Evolutionary conservation across 2,888 invertebrate species (phyloP).

Genomic region (Athalia circularis): DNA sequence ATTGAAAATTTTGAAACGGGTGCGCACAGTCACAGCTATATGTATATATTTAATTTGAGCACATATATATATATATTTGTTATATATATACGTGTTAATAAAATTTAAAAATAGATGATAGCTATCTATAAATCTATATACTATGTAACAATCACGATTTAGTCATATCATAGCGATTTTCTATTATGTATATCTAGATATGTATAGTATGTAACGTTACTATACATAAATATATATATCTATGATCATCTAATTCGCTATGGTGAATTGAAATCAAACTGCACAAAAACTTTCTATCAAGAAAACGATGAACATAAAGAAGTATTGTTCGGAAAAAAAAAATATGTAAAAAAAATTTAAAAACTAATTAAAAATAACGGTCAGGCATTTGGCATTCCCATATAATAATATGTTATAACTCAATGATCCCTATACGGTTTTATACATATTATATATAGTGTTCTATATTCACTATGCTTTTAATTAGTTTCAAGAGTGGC

Average conservation of each 20-base stretch:
- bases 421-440: slow-evolving; percentile 9
- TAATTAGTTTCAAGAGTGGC: neutral
- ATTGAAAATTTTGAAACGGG: neutral
- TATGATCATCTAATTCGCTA: neutral
- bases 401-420: neutral
- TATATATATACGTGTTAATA: too few relatives aligned
- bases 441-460: neutral
- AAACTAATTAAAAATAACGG: slow-evolving; percentile 55
- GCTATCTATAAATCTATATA: slow-evolving; percentile 54
- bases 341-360: slow-evolving; percentile 23
- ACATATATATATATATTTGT: too few relatives aligned
- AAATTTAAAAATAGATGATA: slow-evolving; percentile 35
- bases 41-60: slow-evolving; percentile 49
- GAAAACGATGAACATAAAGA: neutral
- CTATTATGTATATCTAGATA: slow-evolving; percentile 47
- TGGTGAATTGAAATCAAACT: neutral
- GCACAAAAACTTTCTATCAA: slow-evolving; percentile 12
- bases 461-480: neutral
- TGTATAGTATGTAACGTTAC: neutral
- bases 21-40: slow-evolving; percentile 44
- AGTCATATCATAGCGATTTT: slow-evolving; percentile 15
- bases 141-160: slow-evolving; percentile 51
- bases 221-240: neutral
- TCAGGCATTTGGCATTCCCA: slow-evolving; percentile 71
- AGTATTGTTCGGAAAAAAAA: slow-evolving; percentile 48